Base-by-base conservation (phyloP, 2,888 invertebrate genomes). In the Coenonympha arcania region DNA sequence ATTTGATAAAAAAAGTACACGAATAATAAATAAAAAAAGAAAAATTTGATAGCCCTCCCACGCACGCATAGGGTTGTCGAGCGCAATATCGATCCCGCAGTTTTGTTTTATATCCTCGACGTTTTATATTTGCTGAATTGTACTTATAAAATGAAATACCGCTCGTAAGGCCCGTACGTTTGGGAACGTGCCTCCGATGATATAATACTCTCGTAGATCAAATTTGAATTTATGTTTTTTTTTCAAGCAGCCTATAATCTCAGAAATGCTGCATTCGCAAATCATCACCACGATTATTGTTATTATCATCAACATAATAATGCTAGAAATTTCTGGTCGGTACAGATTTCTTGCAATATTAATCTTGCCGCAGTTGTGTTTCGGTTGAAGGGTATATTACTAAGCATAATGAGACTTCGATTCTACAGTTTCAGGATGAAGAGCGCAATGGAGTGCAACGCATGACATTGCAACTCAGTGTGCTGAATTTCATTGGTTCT, bases 1-100 rank as follows among this genome's bases (percentile, higher is more conserved):
- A 37, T 54, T 54, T 49, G 50, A 47, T 52, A 48, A 50, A 56
- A 54, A 58, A 58, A n/a, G n/a, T 31, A 44, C 44, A 41, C 43
- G 26, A 39, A 33, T 15, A 26, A 30, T 13, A 22, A 42, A n/a
- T n/a, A n/a, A n/a, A n/a, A 42, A 30, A 42, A 13, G 8, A 22
- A 43, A 43, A 43, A 31, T 22, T 43, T 36, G 36, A 51, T 42
- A 51, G 33, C 42, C 39, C 41, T 39, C 45, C 42, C 31, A 24
- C 40, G 44, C 41, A 36, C 30, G 41, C 42, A 41, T 46, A 42
- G 48, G 52, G 48, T 42, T 54, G 51, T 52, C 52, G 48, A 42
- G 36, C 41, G 34, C 13, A 52, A 48, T 52, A 54, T 54, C 45
- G 54, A 54, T 54, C 51, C 44, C 22, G 37, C 54, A 24, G 41